A percentile compares a stretch with the other conserved stretches of the same genome.
Evolutionary conservation across 2,113 vertebrate genomes (phyloP).

Genomic region (Etheostoma cragini): DNA sequence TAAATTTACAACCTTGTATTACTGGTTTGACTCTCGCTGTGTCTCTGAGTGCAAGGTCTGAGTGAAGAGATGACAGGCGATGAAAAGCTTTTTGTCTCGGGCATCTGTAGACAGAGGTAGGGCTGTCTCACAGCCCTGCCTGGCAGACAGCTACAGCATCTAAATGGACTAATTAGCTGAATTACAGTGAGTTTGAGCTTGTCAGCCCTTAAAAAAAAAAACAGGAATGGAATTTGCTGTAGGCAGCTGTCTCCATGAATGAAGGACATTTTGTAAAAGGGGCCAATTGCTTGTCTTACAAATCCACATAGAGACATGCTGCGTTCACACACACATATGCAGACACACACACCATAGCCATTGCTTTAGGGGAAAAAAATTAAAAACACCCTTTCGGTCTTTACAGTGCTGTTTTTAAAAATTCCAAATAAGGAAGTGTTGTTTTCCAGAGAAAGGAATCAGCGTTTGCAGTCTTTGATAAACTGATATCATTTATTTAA

Average conservation of each 20-base stretch:
- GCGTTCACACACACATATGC: slow-evolving; percentile 5
- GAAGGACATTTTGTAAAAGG: slow-evolving; percentile 73
- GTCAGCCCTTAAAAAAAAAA: slow-evolving; percentile 66
- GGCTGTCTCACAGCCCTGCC: slow-evolving; percentile 69
- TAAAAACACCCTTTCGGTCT: slow-evolving; percentile 35
- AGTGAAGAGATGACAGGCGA: slow-evolving; percentile 67
- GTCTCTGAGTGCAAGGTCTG: slow-evolving; percentile 56
- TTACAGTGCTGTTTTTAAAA: slow-evolving; percentile 38
- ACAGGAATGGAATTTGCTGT: slow-evolving; percentile 78
- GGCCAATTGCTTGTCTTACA: slow-evolving; percentile 69
- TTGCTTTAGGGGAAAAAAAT: slow-evolving; percentile 19
- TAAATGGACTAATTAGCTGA: slow-evolving; percentile 82
- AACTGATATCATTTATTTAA: slow-evolving; percentile 32
- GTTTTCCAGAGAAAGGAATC: slow-evolving; percentile 14
- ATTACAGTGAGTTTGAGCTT: slow-evolving; percentile 79
- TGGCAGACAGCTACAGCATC: slow-evolving; percentile 75
- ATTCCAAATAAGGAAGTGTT: slow-evolving; percentile 50
- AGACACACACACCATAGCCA: slow-evolving; percentile 9
- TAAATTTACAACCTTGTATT: slow-evolving; percentile 56
- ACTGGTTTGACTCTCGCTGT: slow-evolving; percentile 65
- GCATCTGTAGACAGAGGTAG: slow-evolving; percentile 73
- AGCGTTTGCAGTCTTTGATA: neutral
- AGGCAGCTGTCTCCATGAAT: slow-evolving; percentile 72
- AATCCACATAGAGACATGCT: slow-evolving; percentile 42
- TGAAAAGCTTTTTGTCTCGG: slow-evolving; percentile 74